These are phyloP conservation scores for Coelinius sp. DNA, from an alignment of 2,888 invertebrate genomes.

Conservation along the genomic window DNA sequence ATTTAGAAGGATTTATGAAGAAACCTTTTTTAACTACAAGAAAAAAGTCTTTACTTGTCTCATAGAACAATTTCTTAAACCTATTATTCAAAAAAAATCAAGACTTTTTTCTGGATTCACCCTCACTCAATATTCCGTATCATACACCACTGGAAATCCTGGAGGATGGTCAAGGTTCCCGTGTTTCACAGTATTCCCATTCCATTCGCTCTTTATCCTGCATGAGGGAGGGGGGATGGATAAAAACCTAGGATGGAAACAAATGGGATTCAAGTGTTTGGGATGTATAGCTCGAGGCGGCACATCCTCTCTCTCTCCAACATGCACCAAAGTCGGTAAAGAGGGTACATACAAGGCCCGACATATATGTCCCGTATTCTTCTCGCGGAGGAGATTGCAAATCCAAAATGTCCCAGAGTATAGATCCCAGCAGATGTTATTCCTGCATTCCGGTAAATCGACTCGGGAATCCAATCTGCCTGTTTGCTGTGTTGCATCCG, in stretches of 20 bases:
- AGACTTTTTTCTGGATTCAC: not conserved
- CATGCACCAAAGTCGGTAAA: constrained; percentile 38
- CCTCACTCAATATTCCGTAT: constrained; percentile 33
- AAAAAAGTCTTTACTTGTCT: not conserved
- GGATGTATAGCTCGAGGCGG: constrained; percentile 32
- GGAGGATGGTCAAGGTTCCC: constrained; percentile 39
- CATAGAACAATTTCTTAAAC: not conserved
- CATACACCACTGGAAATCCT: constrained; percentile 26
- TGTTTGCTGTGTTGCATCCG: constrained; percentile 55
- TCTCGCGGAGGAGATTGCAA: constrained; percentile 54
- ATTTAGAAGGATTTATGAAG: too few species aligned
- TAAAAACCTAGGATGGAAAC: constrained; percentile 43
- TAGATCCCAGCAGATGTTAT: constrained; percentile 59
- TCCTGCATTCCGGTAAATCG: constrained; percentile 65
- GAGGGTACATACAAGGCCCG: constrained; percentile 35
- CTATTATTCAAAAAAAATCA: not conserved
- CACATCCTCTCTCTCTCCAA: constrained; percentile 44
- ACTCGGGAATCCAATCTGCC: constrained; percentile 65
- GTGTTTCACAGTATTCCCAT: not conserved
- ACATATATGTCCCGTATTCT: constrained; percentile 36
- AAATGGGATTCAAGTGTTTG: constrained; percentile 51
- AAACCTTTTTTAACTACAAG: too few species aligned
- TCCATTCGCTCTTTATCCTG: not conserved
- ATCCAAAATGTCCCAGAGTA: constrained; percentile 52
- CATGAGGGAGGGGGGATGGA: not conserved